Base-by-base conservation (phyloP, 2,113 vertebrate genomes). In the Pteropus alecto region DNA sequence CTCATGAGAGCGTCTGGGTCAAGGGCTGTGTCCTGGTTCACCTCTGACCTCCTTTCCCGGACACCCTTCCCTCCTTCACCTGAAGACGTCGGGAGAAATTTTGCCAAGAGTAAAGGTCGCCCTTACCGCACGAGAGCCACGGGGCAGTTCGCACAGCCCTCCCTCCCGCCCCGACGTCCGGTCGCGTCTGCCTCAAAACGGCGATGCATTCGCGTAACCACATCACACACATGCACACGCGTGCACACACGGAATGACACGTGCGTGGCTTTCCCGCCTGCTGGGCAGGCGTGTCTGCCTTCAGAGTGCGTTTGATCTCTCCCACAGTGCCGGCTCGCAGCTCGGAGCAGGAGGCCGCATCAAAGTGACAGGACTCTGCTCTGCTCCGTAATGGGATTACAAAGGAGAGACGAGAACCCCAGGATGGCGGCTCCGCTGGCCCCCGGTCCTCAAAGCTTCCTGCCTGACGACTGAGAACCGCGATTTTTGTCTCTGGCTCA, bases 211-310 rank as follows among this genome's bases (percentile, higher is more conserved):
- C 7, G 4, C 22, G 14, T 5, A 0, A 9, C n/a, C 28, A 21
- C n/a, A n/a, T 15, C 30, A 28, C 2, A 4, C 3, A 10, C n/a
- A 3, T 13, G 6, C 63, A n/a, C 67, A 4, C 18, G 18, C 33
- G 26, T 1, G 3, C 2, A 16, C 24, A 21, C 30, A 18, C 38
- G 9, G 63, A 18, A 1, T 21, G 3, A 11, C 24, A 11, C 0
- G 2, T 0, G 1, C 10, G 30, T 9, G 2, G 24, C 28, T 2
- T 6, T 18, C 35, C 1, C 2, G 0, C 22, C 26, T 0, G 4
- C 35, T 0, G 3, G 24, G 15, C 14, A 3, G 10, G 6, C 0
- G 1, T 1, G 0, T 46, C 26, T 3, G 28, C 81, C n/a, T 6
- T 2, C 3, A 0, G 30, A 58, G 9, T 0, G 5, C 0, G 19